phyloP scores from a whole-genome alignment of 2,888 invertebrate genomes.

The Lycophotia porphyrea region DNA sequence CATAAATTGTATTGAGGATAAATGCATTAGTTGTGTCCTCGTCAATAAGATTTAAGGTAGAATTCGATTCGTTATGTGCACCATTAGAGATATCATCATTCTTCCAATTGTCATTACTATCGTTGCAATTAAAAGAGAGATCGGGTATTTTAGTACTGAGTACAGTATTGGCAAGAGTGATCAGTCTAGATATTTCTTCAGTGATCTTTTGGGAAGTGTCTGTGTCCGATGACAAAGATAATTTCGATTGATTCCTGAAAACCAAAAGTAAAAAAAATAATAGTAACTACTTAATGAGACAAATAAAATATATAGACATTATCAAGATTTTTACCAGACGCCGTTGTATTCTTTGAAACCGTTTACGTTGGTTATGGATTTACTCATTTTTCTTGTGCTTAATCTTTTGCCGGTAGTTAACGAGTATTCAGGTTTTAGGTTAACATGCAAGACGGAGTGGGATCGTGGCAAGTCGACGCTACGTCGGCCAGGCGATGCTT shows the following conservation, averaged over 20 bases:
- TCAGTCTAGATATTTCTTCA: conserved; percentile 86
- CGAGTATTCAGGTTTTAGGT: conserved; percentile 80
- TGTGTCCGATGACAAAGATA: conserved; percentile 79
- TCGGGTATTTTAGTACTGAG: conserved; percentile 86
- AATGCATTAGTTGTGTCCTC: conserved; percentile 74
- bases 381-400: conserved; percentile 84
- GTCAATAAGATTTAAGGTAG: conserved; percentile 73
- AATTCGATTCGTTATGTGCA: conserved; percentile 68
- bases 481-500: conserved; percentile 70
- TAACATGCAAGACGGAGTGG: conserved; percentile 84
- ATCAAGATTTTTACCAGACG: conserved; percentile 76
- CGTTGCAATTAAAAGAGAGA: conserved; percentile 79
- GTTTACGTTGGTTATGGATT: conserved; percentile 86
- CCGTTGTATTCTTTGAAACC: conserved; percentile 81
- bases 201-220: conserved; percentile 81
- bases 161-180: conserved; percentile 88
- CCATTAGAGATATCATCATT: conserved; percentile 52
- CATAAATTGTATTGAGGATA: conserved; percentile 72
- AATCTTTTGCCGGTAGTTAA: conserved; percentile 79
- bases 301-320: conserved; percentile 3
- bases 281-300: neutral
- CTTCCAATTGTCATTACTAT: conserved; percentile 66
- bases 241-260: conserved; percentile 84
- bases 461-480: conserved; percentile 84
- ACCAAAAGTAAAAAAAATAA: conserved; percentile 4